Conservation (phyloP, 2,797 vertebrate species). For the Lycodopsis pacificus region DNA sequence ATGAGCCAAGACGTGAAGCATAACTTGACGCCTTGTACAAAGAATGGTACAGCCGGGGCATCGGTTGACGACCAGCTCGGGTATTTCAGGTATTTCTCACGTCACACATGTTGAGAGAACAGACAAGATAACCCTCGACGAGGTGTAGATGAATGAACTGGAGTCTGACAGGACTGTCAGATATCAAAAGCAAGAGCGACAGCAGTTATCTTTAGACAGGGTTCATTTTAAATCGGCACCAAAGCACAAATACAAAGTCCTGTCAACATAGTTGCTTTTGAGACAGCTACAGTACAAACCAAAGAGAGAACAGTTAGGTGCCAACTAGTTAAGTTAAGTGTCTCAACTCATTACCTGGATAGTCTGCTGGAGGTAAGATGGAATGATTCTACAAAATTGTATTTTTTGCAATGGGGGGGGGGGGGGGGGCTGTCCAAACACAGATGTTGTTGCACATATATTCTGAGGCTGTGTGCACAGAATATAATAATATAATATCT, state of each 20-base stretch:
- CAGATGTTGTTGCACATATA: not conserved
- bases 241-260: slow-evolving; percentile 2
- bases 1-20: not conserved
- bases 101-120: not conserved
- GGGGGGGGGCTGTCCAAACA: not conserved
- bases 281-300: not conserved
- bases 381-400: not conserved
- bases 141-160: not conserved
- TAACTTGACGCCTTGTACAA: not conserved
- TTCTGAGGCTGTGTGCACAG: not conserved
- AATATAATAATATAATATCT: not conserved
- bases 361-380: not conserved
- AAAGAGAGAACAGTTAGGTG: not conserved
- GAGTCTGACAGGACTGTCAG: not conserved
- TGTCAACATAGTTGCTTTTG: slow-evolving; percentile 15
- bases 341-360: not conserved
- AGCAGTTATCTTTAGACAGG: slow-evolving; percentile 25
- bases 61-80: not conserved
- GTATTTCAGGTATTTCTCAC: not conserved
- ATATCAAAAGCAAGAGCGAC: slow-evolving; percentile 1
- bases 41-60: not conserved
- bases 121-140: not conserved
- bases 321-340: too few species aligned
- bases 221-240: slow-evolving; percentile 57
- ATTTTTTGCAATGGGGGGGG: not conserved